Evolutionary conservation across 2,797 vertebrate species (phyloP), one percentile per base, ranked within the genome.

Genomic region (Gephyroberyx darwinii): DNA sequence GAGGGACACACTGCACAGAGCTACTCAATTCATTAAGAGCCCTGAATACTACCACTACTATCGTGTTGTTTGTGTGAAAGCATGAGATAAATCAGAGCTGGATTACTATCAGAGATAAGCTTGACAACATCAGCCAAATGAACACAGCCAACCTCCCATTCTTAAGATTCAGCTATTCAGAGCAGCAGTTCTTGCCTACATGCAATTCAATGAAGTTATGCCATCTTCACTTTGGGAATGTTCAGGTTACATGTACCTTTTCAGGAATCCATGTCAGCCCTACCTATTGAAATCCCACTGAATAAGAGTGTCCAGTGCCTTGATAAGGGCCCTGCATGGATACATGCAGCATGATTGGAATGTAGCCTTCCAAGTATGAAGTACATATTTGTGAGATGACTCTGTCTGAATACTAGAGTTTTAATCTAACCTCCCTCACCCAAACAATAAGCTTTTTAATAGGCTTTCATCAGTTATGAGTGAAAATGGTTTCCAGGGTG

Each of bases 21-120:
- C n/a, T 41, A 64, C 22, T 74, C 35, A 79, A 77, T 64, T 79
- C 78, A 77, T 65, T 47, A 66, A 54, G 39, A 45, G 62, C n/a
- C n/a, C n/a, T 26, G 26, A 26, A 26, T 2, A 26, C 26, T 26
- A 41, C 10, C 39, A 13, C 39, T 13, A 39, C 10, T 39, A 9
- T 2, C 9, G 9, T 39, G 37, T 39, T 39, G 37, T 2, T 39
- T 39, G 37, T 10, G 10, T 10, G 1, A 12, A 10, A 12, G 12
- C 39, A 41, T 41, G 10, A 41, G 12, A 41, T 13, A 2, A 4
- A 41, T 41, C 10, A 13, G 39, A 41, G 39, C 13, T 12, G 39
- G 39, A 13, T 41, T 41, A 41, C 39, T 41, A 10, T 41, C 33
- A 35, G 8, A 41, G 39, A 39, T 3, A 8, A 39, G 8, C 10